These are phyloP conservation scores for Eurytoma adleriae DNA, from an alignment of 2,888 invertebrate species.

Conservation along the genomic window DNA sequence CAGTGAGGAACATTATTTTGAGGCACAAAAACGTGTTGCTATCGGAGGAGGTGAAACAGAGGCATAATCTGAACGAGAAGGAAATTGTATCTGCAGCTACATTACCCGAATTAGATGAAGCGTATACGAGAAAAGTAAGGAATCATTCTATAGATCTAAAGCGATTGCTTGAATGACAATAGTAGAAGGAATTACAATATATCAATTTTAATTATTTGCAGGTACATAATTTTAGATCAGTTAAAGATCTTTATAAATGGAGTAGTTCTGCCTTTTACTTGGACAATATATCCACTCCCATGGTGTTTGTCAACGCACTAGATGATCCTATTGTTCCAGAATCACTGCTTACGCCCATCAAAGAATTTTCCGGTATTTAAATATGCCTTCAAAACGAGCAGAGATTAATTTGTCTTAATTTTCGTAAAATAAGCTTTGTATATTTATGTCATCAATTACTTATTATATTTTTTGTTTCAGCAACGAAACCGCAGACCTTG, in stretches of 20 bases:
- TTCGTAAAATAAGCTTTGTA: too few relatives aligned
- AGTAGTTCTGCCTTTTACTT: constrained; percentile 90
- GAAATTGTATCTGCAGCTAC: constrained; percentile 92
- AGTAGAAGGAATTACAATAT: neutral
- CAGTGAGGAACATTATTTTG: constrained; percentile 91
- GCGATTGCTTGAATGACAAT: too few relatives aligned
- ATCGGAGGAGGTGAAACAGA: constrained; percentile 84
- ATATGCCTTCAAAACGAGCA: too few relatives aligned
- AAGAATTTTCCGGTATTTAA: constrained; percentile 83
- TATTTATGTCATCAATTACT: too few relatives aligned
- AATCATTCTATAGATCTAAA: too few relatives aligned
- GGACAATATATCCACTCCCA: constrained; percentile 87
- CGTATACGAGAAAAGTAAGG: constrained; percentile 82
- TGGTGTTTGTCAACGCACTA: constrained; percentile 92
- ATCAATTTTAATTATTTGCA: constrained; percentile 67
- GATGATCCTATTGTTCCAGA: constrained; percentile 96
- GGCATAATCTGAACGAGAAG: constrained; percentile 85
- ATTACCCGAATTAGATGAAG: constrained; percentile 91
- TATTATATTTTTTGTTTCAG: constrained; percentile 75
- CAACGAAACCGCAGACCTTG: constrained; percentile 81
- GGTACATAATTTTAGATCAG: constrained; percentile 87
- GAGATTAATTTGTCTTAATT: too few relatives aligned
- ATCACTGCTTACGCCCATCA: constrained; percentile 84
- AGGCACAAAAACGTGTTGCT: constrained; percentile 87
- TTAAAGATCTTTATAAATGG: constrained; percentile 89